Evolutionary conservation across 1,140 invertebrate species (phyloP).

Genomic region (Sitodiplosis mosellana): DNA sequence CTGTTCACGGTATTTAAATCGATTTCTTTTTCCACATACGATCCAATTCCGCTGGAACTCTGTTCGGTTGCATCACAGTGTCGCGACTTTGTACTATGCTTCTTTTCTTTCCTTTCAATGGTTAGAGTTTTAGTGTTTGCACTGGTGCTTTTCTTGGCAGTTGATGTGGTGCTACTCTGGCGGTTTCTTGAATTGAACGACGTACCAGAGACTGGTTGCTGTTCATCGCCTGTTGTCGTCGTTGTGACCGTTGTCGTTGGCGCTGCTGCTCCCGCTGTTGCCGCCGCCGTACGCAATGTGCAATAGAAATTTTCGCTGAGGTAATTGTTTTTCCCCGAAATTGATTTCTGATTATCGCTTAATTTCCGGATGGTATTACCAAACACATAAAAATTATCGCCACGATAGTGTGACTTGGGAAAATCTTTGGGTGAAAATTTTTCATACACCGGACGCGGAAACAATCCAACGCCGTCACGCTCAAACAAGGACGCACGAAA

Average conservation of each 20-base stretch:
- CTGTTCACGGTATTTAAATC: no score
- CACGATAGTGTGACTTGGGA: background rate
- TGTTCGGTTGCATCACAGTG: no score
- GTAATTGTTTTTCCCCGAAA: background rate
- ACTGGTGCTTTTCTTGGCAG: background rate
- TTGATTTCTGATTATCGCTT: background rate
- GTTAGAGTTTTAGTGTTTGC: background rate
- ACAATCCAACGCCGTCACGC: background rate
- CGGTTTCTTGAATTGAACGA: background rate
- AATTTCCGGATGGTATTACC: background rate
- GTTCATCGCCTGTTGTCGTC: no score
- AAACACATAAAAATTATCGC: constrained; percentile 1
- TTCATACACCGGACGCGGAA: background rate
- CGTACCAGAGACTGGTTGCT: background rate
- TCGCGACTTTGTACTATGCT: no score
- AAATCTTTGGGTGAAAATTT: constrained; percentile 1
- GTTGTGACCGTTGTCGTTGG: no score
- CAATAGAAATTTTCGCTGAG: background rate
- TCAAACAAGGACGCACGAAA: constrained; percentile 19
- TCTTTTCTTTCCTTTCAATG: background rate
- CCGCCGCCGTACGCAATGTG: no score
- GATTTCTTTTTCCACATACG: no score
- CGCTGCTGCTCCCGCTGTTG: no score
- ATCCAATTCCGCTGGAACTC: no score
- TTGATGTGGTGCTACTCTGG: background rate